Evolutionary conservation across 1,140 invertebrate species (phyloP).

Genomic region (Frieseomelitta varia): DNA sequence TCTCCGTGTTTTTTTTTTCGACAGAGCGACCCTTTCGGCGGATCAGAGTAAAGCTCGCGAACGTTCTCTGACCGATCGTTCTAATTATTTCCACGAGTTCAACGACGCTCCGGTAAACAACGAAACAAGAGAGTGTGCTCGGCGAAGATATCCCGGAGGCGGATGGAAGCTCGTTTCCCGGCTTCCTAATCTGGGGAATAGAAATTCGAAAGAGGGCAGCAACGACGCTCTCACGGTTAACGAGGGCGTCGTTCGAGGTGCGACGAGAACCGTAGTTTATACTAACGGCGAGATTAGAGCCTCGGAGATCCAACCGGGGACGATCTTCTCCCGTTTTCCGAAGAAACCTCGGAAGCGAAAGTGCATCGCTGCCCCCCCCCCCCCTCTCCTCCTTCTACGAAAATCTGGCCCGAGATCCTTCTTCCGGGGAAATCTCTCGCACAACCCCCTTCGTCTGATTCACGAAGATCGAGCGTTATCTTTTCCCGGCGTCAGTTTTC

Average conservation of each 20-base stretch:
- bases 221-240: constrained; percentile 46
- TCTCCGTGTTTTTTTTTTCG: neutral
- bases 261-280: constrained; percentile 38
- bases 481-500: neutral
- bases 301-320: neutral
- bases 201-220: constrained; percentile 50
- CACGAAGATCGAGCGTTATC: constrained; percentile 27
- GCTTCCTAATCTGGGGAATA: constrained; percentile 48
- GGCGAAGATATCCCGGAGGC: neutral
- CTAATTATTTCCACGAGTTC: constrained; percentile 18
- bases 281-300: constrained; percentile 51
- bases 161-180: neutral
- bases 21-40: too few relatives aligned
- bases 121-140: constrained; percentile 4
- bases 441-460: constrained; percentile 3
- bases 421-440: constrained; percentile 22
- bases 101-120: neutral
- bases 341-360: constrained; percentile 32
- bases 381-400: neutral
- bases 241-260: constrained; percentile 45
- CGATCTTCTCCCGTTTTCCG: constrained; percentile 6
- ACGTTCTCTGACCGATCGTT: constrained; percentile 1
- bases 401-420: constrained; percentile 26
- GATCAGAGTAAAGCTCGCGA: too few relatives aligned
- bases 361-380: neutral